Base-by-base conservation (phyloP, 2,888 invertebrate genomes). In the Caenorhabditis sp. region DNA sequence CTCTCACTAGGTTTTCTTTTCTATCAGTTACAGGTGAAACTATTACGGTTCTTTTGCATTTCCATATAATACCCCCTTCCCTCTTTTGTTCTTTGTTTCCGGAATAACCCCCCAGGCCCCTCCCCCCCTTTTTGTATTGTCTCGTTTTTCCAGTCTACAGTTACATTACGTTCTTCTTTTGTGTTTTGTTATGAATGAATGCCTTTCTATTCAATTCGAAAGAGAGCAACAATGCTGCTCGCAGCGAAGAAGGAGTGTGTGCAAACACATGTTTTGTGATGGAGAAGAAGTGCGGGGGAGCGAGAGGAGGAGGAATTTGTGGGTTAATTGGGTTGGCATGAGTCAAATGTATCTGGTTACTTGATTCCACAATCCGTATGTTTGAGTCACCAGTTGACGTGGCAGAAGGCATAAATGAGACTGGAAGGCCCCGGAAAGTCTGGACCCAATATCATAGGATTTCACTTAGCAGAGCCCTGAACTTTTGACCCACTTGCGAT, bases 161-260 rank as follows among this genome's bases (percentile, higher is more conserved):
- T 66, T 66, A 48, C 56, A 37, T 39, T 66, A 48, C 56, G 48
- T 45, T 65, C 65, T 55, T 65, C 55, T 46, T 65, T 45, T 50
- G 15, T 50, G 13, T 58, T 65, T 52, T 63, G 26, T 53, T 63
- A 63, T 63, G 41, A 53, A 62, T 27, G 52, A 35, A 35, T 65
- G 55, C 56, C n/a, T n/a, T 52, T 46, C 53, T 46, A 26, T 27
- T 52, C 50, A 41, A 50, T 62, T 30, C 13, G 45, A 37, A 52
- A 43, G 39, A 24, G 43, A 43, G 39, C 32, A 52, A 43, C 37
- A 50, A 48, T 52, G 26, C 39, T n/a, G n/a, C n/a, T n/a, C n/a
- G 35, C 50, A 45, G 41, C 15, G 24, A 9, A n/a, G 35, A 15
- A 13, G 13, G 35, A 20, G 37, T 32, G 50, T 27, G 43, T 24